phyloP scores from a whole-genome alignment of 2,888 invertebrate species.

The Ceriagrion tenellum region DNA sequence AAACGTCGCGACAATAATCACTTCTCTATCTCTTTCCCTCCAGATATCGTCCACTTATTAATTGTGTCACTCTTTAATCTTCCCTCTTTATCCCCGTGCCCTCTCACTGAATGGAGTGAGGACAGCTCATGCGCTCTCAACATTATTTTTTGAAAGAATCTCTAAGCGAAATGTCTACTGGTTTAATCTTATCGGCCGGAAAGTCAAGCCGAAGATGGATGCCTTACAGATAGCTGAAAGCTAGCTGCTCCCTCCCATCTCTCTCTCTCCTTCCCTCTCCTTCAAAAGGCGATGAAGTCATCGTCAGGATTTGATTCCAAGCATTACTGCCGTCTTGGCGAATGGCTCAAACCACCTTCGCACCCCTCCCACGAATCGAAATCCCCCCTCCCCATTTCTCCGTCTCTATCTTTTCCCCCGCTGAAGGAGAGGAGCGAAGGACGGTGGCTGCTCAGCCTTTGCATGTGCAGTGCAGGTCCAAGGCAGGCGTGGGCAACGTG shows the following conservation, averaged over 20 bases:
- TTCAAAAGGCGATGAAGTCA: conserved; percentile 18
- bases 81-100: neutral
- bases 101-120: neutral
- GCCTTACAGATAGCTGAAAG: neutral
- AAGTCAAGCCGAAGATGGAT: conserved; percentile 14
- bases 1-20: neutral
- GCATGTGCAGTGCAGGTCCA: too few species aligned
- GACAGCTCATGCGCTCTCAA: neutral
- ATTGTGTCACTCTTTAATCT: conserved; percentile 5
- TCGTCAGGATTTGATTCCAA: conserved; percentile 14
- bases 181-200: conserved; percentile 10
- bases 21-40: neutral
- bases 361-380: neutral
- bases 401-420: neutral
- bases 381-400: neutral
- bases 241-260: neutral
- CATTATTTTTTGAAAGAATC: neutral
- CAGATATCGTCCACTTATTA: conserved; percentile 2
- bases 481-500: too few species aligned
- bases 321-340: conserved; percentile 16
- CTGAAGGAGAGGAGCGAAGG: neutral
- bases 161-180: neutral
- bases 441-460: neutral
- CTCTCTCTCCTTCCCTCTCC: neutral
- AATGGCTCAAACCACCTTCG: neutral